Base-by-base conservation (phyloP, 2,888 invertebrate genomes). In the Cyclophora punctaria region DNA sequence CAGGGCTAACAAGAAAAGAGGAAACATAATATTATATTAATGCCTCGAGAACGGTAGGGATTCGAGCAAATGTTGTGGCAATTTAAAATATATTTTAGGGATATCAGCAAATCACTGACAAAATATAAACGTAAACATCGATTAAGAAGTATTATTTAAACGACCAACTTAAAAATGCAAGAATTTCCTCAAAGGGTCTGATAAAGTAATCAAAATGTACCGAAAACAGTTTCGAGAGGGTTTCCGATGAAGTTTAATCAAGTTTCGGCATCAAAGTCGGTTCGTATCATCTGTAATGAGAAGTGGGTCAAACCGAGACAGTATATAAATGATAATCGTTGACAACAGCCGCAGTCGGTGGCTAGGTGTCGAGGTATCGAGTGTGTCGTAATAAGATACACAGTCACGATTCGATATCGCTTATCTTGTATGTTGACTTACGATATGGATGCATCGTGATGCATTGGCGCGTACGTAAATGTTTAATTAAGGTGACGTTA, bases 371-470 rank as follows among this genome's bases (percentile, higher is more conserved):
- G 71, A 64, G 70, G 76, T 78, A 75, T 81, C 75, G 71, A 66
- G 66, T 80, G 70, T 80, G 69, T 82, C 73, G 84, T 78, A 83
- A 84, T 75, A 69, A 69, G 79, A 83, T 82, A 78, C 66, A 57
- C 66, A 67, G 75, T 71, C 80, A 78, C 72, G 69, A 80, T 79
- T 80, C 78, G 78, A 82, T 84, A 83, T 74, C 63, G 67, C 71
- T 83, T 83, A 82, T 80, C 79, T 34, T 76, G 61, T 60, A 66
- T 66, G 63, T 79, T 79, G 77, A 78, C 69, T 80, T 73, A 74
- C 69, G 79, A 86, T 83, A 81, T 64, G 73, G 70, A 73, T 71
- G 74, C 77, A 75, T 66, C 67, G 66, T 69, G 69, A 73, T 80
- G 80, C 79, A 78, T 67, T 71, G 73, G 79, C 78, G 67, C 74